Evolutionary conservation across 2,113 vertebrate genomes (phyloP).

Genomic region (Fregetta grallaria): DNA sequence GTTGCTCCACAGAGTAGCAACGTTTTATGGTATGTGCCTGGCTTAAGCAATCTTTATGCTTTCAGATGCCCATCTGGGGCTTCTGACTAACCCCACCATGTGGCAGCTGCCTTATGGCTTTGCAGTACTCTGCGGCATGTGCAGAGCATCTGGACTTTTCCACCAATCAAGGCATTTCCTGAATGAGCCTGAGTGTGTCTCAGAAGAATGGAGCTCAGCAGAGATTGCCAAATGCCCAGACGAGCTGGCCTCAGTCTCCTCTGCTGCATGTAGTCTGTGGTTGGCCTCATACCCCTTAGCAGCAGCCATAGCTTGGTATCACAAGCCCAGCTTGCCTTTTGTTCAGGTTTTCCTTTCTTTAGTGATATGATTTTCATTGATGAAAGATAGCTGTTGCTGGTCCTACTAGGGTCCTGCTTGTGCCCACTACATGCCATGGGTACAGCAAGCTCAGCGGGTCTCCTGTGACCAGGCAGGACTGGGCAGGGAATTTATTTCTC

Average conservation of each 20-base stretch:
- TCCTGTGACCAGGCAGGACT: neutral
- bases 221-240: neutral
- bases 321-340: neutral
- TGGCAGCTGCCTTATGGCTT: neutral
- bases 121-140: neutral
- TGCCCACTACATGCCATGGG: accelerated
- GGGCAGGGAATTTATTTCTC: neutral
- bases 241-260: neutral
- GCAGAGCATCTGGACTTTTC: constrained; percentile 24
- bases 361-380: neutral
- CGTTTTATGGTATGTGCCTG: neutral
- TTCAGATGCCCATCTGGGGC: neutral
- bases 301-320: neutral
- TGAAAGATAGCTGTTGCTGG: neutral
- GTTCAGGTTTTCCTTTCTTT: neutral
- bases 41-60: neutral
- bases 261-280: neutral
- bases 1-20: neutral
- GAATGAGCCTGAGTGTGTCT: neutral
- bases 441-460: neutral
- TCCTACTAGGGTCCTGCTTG: neutral
- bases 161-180: neutral
- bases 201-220: neutral
- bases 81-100: neutral
- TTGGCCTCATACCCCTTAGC: neutral